A percentile compares a stretch with the other conserved stretches of the same genome.
Evolutionary conservation across 2,797 vertebrate genomes (phyloP).

Genomic region (Lindbergichthys nudifrons): DNA sequence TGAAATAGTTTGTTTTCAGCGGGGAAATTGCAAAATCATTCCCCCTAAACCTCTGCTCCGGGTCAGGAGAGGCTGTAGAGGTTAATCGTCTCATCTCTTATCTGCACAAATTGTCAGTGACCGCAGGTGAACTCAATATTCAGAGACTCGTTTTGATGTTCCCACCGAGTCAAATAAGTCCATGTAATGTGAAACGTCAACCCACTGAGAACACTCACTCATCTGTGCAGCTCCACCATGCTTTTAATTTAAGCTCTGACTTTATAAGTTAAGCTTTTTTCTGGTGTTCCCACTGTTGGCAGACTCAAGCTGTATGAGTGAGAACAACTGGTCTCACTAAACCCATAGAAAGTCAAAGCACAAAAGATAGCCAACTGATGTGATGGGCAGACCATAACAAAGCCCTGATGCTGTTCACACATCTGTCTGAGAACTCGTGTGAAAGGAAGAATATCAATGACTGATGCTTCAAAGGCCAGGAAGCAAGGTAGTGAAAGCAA

Average conservation of each 20-base stretch:
- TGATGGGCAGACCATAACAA: no score
- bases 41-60: slow-evolving; percentile 4
- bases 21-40: slow-evolving; percentile 10
- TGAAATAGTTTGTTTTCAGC: no score
- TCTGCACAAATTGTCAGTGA: slow-evolving; percentile 9
- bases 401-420: no score
- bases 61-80: neutral
- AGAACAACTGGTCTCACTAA: neutral
- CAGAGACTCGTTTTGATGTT: slow-evolving; percentile 11
- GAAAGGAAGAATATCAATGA: neutral
- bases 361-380: no score
- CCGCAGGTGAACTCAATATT: slow-evolving; percentile 6
- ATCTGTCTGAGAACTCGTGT: no score
- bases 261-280: neutral
- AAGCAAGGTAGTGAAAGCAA: no score
- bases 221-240: neutral
- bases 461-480: neutral
- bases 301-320: neutral
- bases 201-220: neutral
- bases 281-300: neutral
- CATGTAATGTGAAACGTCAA: neutral
- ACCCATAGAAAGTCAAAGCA: neutral
- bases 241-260: neutral
- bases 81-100: slow-evolving; percentile 19
- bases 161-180: neutral